Evolutionary conservation across 1,140 invertebrate genomes (phyloP), one percentile per base, ranked within the genome.

Genomic region (Bombus turneri): DNA sequence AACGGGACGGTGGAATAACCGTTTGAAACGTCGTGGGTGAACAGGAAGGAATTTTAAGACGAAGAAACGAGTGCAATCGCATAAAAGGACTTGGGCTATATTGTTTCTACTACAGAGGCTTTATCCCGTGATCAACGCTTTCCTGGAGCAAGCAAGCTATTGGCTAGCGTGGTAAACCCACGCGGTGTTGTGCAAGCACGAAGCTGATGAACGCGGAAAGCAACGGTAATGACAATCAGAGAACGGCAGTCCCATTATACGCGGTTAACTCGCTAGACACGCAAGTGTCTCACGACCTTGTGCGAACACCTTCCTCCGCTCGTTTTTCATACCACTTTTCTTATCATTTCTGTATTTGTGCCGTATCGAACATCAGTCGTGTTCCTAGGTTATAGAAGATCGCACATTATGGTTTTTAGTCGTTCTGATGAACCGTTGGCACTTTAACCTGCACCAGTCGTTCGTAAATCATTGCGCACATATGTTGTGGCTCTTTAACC

Each of bases 231-330:
- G 90, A 91, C 92, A 92, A 91, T 92, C 91, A 91, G 76, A 91
- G 83, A 89, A 81, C 89, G 85, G 86, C 81, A 82, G 88, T 90
- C 81, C 88, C 89, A 91, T 91, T 93, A 92, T 89, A 85, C 90
- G 90, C 81, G 89, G 75, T 85, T 90, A 91, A 87, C 78, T 66
- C 73, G 83, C 81, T 82, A 73, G 78, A 82, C 91, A 86, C 86
- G 82, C 88, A 86, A 88, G 84, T 91, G 92, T 94, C 91, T 84
- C 92, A 92, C 92, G 93, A 94, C 94, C 94, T 94, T 94, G 93
- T 91, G 71, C 86, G 92, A 91, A 86, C 87, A 87, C 88, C 79
- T 87, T 83, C 76, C 41, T 78, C 53, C 64, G 59, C 43, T 78
- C 64, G 64, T 86, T 79, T 73, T 64, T 76, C n/a, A 76, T 82